A percentile compares a stretch with the other conserved stretches of the same genome.
These are phyloP conservation scores for Limanda limanda DNA, from an alignment of 2,113 vertebrate genomes.

Conservation along the genomic window DNA sequence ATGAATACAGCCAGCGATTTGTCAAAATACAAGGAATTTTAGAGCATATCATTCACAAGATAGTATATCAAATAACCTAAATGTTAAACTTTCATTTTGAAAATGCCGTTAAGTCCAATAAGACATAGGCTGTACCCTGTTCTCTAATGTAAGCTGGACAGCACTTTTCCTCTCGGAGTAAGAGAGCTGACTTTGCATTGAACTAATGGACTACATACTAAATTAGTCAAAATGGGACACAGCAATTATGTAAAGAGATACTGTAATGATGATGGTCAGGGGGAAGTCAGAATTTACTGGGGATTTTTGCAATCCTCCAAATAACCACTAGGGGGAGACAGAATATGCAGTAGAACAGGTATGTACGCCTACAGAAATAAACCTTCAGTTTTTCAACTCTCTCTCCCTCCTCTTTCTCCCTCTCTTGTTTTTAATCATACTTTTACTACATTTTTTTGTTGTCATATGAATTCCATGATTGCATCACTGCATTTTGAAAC, in stretches of 20 bases:
- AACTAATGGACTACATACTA: neutral
- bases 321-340: constrained; percentile 64
- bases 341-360: neutral
- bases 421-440: neutral
- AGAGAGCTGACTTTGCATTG: neutral
- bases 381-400: neutral
- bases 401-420: neutral
- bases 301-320: neutral
- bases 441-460: neutral
- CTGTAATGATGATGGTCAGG: neutral
- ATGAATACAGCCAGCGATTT: too few relatives aligned
- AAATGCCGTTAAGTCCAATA: neutral
- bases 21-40: too few relatives aligned
- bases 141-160: neutral
- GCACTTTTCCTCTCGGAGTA: neutral
- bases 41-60: too few relatives aligned
- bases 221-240: neutral
- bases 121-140: neutral
- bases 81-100: neutral
- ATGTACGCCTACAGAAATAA: neutral
- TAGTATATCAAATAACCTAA: too few relatives aligned
- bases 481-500: neutral
- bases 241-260: neutral
- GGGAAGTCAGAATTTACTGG: neutral
- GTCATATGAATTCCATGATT: neutral